Conservation (phyloP, 2,113 vertebrate genomes). For the Aegypius monachus region DNA sequence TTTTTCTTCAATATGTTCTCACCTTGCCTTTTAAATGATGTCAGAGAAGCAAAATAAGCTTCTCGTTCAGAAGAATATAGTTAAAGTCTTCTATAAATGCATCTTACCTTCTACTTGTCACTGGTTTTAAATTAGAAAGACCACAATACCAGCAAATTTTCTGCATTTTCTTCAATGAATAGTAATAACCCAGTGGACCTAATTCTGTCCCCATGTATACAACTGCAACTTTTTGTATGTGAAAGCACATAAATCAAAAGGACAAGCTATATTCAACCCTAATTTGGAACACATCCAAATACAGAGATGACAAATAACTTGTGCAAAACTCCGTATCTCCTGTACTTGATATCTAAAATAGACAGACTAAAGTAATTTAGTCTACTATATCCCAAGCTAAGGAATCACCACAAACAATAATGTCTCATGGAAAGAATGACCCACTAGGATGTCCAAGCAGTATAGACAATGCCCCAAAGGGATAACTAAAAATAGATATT, state of each 20-base stretch:
- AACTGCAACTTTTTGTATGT: not conserved
- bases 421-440: not conserved
- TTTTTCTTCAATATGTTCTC: not conserved
- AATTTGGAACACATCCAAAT: not conserved
- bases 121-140: not conserved
- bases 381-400: not conserved
- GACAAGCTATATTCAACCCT: not conserved
- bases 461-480: not conserved
- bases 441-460: not conserved
- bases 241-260: slow-evolving; percentile 14
- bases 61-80: not conserved
- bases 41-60: not conserved
- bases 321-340: not conserved
- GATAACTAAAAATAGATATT: not conserved
- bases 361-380: not conserved
- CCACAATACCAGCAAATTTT: not conserved
- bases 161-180: not conserved
- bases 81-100: not conserved
- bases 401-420: not conserved
- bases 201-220: not conserved
- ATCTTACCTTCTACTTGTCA: not conserved
- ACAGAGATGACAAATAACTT: not conserved
- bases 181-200: not conserved
- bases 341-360: not conserved
- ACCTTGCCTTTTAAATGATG: not conserved